phyloP scores from a whole-genome alignment of 2,113 vertebrate genomes.

The Notarius quadriscutis region DNA sequence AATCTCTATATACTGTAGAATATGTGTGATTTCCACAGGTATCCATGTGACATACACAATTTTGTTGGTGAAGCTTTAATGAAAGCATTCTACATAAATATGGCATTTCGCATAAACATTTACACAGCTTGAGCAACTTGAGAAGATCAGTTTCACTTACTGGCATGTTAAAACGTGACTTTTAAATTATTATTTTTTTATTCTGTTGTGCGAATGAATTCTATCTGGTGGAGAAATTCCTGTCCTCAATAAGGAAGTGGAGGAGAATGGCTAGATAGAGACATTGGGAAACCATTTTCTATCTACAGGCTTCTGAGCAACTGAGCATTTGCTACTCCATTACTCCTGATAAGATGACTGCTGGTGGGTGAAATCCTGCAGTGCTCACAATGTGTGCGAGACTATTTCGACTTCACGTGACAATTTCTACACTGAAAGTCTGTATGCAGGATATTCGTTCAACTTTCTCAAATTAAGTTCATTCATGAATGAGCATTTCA shows the following conservation, averaged over 20 bases:
- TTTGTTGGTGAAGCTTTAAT: neutral
- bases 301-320: constrained; percentile 57
- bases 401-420: constrained; percentile 3
- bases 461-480: neutral
- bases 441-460: too few relatives aligned
- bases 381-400: constrained; percentile 7
- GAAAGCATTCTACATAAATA: neutral
- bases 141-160: neutral
- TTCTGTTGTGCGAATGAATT: neutral
- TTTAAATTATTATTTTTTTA: neutral
- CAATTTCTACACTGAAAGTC: neutral
- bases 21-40: neutral
- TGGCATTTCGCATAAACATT: neutral
- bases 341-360: constrained; percentile 63
- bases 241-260: neutral
- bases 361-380: constrained; percentile 66
- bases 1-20: too few relatives aligned
- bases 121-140: neutral
- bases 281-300: constrained; percentile 15
- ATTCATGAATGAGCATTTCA: neutral
- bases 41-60: neutral
- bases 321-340: constrained; percentile 67
- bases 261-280: neutral
- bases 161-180: neutral
- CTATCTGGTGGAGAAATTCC: constrained; percentile 20